Conservation (phyloP, 1,140 invertebrate genomes). For the Macrosteles quadrilineatus region DNA sequence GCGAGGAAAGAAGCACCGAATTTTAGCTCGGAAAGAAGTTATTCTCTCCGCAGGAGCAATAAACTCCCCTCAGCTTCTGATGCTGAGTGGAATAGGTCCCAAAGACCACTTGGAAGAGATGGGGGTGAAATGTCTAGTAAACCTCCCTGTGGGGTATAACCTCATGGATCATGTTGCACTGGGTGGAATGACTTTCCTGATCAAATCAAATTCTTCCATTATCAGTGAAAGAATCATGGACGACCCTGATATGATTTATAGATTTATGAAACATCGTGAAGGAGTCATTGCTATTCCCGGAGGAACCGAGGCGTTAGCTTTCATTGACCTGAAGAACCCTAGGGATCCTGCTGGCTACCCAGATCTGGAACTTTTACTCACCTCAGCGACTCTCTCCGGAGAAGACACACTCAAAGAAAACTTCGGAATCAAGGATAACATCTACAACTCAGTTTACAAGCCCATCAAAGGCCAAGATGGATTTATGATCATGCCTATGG, state of each 20-base stretch:
- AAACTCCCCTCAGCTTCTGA: conserved; percentile 65
- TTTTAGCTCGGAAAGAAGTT: conserved; percentile 57
- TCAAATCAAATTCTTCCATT: neutral
- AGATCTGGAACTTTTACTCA: conserved; percentile 50
- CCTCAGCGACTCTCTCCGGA: conserved; percentile 27
- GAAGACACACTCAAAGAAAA: conserved; percentile 43
- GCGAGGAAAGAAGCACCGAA: conserved; percentile 46
- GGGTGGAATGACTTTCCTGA: conserved; percentile 24
- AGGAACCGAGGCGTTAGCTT: conserved; percentile 76
- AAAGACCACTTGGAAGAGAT: conserved; percentile 51
- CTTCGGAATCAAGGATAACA: conserved; percentile 48
- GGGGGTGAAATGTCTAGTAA: conserved; percentile 58
- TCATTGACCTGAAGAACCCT: conserved; percentile 67
- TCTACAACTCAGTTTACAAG: conserved; percentile 49
- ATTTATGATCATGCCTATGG: conserved; percentile 42
- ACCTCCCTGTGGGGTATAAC: conserved; percentile 77
- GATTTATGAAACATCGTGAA: conserved; percentile 42
- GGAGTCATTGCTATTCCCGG: conserved; percentile 75
- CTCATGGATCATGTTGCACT: conserved; percentile 75
- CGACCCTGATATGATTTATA: conserved; percentile 13
- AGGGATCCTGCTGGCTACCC: conserved; percentile 60
- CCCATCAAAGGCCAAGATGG: conserved; percentile 49
- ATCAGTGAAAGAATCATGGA: conserved; percentile 31
- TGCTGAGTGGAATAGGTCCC: conserved; percentile 68
- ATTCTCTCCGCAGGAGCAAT: conserved; percentile 64